Evolutionary conservation across 2,797 vertebrate genomes (phyloP), one percentile per base, ranked within the genome.

Genomic region (Danio choprae): DNA sequence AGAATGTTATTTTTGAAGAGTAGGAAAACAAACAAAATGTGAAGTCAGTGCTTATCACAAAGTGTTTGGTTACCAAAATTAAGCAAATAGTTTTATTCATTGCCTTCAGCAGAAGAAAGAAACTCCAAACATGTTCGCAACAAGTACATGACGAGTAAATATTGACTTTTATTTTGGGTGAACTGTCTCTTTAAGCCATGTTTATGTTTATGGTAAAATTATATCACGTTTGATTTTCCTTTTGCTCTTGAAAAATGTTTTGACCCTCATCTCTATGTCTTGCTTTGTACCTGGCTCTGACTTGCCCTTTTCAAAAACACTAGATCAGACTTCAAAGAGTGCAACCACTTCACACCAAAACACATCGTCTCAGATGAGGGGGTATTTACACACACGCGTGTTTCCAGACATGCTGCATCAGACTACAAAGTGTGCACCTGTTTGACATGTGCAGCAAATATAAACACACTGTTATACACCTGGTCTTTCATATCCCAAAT

Each of bases 351-450:
- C 53, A 51, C 71, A 81, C 64, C 44, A 64, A 67, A 50, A 81
- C 58, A 81, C 18, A 50, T 77, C 38, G 46, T 63, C 81, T 56
- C 77, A 65, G 53, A 73, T 44, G 43, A 60, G 36, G 22, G 63
- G 16, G 65, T 62, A 43, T 79, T 76, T 46, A 75, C 59, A 56
- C 36, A 65, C 53, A 62, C 60, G 51, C 41, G 51, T 12, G 44
- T 22, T 43, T 29, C 38, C 16, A 79, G 58, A 80, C 46, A 56
- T 67, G 64, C 60, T 76, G 65, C 51, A 81, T 80, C 29, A 73
- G 73, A 64, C 80, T 82, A 77, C 84, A 87, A 80, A 84, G 82
- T 64, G 40, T 64, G 40, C 79, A 84, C 80, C 77, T 87, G 80
- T 78, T 53, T 71, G 43, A 74, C 55, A 71, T 75, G 56, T 75